These are phyloP conservation scores for Orcinus orca DNA, from an alignment of 2,113 vertebrate genomes.

Conservation along the genomic window DNA sequence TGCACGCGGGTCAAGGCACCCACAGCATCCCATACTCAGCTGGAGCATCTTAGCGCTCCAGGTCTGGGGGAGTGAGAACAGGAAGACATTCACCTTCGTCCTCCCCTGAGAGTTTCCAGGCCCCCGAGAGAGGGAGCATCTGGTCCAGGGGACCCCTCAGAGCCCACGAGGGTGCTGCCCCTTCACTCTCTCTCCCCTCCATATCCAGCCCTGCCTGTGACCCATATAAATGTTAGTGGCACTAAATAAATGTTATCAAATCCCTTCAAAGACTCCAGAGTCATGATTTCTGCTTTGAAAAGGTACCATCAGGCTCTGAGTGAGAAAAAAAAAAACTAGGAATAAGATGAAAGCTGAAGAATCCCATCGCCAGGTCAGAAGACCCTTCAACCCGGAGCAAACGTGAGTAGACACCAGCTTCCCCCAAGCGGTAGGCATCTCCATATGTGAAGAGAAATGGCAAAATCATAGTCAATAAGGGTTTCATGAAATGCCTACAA, in stretches of 20 bases:
- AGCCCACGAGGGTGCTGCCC: not conserved
- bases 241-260: conserved; percentile 46
- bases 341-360: not conserved
- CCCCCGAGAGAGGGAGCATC: not conserved
- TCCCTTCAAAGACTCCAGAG: not conserved
- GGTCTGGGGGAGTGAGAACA: not conserved
- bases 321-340: not conserved
- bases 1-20: not conserved
- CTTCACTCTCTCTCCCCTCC: not conserved
- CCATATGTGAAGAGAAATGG: not conserved
- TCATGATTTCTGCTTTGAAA: not conserved
- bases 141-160: not conserved
- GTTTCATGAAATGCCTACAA: not conserved
- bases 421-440: not conserved
- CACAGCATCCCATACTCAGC: not conserved
- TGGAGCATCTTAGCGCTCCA: not conserved
- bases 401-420: rapidly evolving
- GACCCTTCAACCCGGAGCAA: not conserved
- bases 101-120: not conserved
- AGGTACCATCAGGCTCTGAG: too few species aligned
- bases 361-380: not conserved
- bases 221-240: not conserved
- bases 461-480: not conserved
- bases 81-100: not conserved
- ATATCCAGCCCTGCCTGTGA: not conserved